Evolutionary conservation across 1,140 invertebrate genomes (phyloP), one percentile per base, ranked within the genome.

Genomic region (Euwallacea fornicatus): DNA sequence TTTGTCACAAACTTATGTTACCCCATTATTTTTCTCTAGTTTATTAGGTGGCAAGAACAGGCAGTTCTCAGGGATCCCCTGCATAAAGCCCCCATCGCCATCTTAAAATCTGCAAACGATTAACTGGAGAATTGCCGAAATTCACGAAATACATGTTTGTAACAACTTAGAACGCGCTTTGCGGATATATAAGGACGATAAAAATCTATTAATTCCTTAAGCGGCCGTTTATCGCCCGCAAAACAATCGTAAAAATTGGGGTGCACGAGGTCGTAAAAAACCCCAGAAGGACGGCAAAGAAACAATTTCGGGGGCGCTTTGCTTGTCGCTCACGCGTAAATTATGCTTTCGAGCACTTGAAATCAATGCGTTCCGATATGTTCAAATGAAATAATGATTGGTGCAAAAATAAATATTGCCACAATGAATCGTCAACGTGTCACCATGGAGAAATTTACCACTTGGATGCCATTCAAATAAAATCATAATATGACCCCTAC

Each of bases 181-280:
- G 56, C 53, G 43, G 10, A 53, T 50, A 56, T 66, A 66, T 58
- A 58, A 58, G 7, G 41, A 7, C 65, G 65, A 66, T 66, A 66
- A 56, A 43, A 47, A 66, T 66, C 65, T 66, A 66, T 66, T 66
- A 66, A 66, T 66, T 66, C 65, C 13, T 66, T 66, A 66, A 66
- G 54, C 65, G 65, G 10, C 41, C 13, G 13, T 66, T 66, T 66
- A 66, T 66, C 65, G 65, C 21, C 65, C 41, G 16, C 65, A 66
- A 63, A 33, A 66, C 65, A 66, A 66, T 66, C 65, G 65, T 66
- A 66, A 66, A 66, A 66, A 66, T 66, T 66, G 54, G 54, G 54
- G 64, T 66, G 64, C 64, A 58, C 13, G 21, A 46, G 7, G 65
- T 54, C 65, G 65, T 58, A 66, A 66, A 65, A 66, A 58, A 44